A percentile compares a stretch with the other conserved stretches of the same genome.
Evolutionary conservation across 2,888 invertebrate genomes (phyloP).

Genomic region (Apamea sordens): DNA sequence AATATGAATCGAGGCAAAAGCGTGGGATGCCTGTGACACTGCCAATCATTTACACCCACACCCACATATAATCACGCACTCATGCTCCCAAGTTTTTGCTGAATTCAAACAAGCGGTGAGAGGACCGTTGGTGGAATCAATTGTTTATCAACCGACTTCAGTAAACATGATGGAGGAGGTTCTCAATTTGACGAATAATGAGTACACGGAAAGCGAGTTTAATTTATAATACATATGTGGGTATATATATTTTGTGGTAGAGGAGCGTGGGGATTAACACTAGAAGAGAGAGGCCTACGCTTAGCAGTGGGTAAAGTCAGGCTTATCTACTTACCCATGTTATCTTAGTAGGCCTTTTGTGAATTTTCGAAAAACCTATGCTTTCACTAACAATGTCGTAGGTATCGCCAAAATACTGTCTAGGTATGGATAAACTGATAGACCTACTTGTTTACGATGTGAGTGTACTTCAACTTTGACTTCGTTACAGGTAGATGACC

Average conservation of each 20-base stretch:
- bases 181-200: not conserved
- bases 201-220: not conserved
- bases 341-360: not conserved
- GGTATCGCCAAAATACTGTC: not conserved
- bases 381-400: not conserved
- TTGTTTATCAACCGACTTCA: conserved; percentile 56
- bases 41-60: conserved; percentile 71
- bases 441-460: not conserved
- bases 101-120: conserved; percentile 65
- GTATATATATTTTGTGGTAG: not conserved
- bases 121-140: conserved; percentile 65
- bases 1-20: conserved; percentile 76
- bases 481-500: not conserved
- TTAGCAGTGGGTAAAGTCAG: not conserved
- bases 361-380: not conserved
- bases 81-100: conserved; percentile 69
- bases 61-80: conserved; percentile 58
- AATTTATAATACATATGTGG: not conserved
- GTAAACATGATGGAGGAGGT: not conserved
- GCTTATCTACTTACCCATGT: not conserved
- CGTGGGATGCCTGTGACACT: conserved; percentile 81
- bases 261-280: not conserved
- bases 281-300: not conserved
- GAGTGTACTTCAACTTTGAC: not conserved
- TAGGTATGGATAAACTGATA: not conserved